Percentiles rank a stretch among this genome's conserved stretches.
Evolutionary conservation across 23 tunicate genomes (phyloP).

Genomic region (Halocynthia roretzi): DNA sequence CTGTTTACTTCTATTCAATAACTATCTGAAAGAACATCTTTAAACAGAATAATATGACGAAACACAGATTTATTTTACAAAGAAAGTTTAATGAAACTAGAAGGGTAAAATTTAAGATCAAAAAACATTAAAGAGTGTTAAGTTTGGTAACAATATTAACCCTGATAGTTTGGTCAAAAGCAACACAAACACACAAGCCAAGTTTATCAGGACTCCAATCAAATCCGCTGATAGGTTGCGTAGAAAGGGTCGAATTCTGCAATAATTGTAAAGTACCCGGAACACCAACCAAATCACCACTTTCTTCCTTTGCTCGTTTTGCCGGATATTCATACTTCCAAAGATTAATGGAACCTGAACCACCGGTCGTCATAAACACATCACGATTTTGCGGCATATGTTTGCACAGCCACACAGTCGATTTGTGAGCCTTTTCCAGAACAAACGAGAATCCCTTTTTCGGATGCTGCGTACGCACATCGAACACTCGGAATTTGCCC

Average conservation of each 20-base stretch:
- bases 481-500: slow-evolving; percentile 85
- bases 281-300: slow-evolving; percentile 73
- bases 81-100: neutral
- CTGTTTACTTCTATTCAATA: too few species aligned
- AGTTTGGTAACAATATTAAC: slow-evolving; percentile 88
- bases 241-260: slow-evolving; percentile 90
- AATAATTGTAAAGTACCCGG: slow-evolving; percentile 72
- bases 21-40: neutral
- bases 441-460: slow-evolving; percentile 83
- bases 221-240: slow-evolving; percentile 90
- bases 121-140: slow-evolving; percentile 38
- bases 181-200: slow-evolving; percentile 81
- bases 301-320: slow-evolving; percentile 58
- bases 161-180: slow-evolving; percentile 88
- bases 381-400: slow-evolving; percentile 98
- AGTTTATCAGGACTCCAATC: slow-evolving; percentile 98
- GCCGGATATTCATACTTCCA: slow-evolving; percentile 95
- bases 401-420: slow-evolving; percentile 85
- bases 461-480: slow-evolving; percentile 77
- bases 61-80: neutral
- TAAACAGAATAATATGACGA: neutral
- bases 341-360: slow-evolving; percentile 78
- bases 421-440: slow-evolving; percentile 89
- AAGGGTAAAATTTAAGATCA: neutral
- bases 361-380: slow-evolving; percentile 95